Percentiles rank a stretch among this genome's conserved stretches.
phyloP scores from a whole-genome alignment of 2,888 invertebrate species.

The Aspidiotus rigidus region DNA sequence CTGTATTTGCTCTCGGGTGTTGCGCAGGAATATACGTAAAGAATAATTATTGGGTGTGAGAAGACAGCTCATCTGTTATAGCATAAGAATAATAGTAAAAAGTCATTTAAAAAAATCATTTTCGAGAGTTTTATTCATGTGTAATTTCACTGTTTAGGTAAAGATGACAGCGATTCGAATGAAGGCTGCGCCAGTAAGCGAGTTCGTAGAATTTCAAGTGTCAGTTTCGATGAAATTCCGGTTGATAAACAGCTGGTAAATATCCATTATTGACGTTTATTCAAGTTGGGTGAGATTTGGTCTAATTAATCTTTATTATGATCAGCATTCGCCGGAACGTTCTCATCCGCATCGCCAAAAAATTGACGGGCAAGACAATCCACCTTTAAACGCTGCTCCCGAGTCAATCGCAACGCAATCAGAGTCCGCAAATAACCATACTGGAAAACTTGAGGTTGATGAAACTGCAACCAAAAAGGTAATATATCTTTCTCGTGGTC shows the following conservation, averaged over 20 bases:
- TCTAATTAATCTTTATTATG: background rate
- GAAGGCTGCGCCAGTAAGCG: constrained; percentile 58
- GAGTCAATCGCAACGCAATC: too few species aligned
- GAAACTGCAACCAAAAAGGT: too few species aligned
- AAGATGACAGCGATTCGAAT: background rate
- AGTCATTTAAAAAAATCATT: background rate
- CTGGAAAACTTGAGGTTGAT: too few species aligned
- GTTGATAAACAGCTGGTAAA: constrained; percentile 35
- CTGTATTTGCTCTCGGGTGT: background rate
- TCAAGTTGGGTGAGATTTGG: background rate
- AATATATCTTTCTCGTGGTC: too few species aligned
- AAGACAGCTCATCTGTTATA: too few species aligned
- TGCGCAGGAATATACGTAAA: constrained; percentile 5
- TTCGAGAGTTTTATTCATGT: background rate
- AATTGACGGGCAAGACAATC: background rate
- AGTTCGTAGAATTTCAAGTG: constrained; percentile 58
- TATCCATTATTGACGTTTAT: background rate
- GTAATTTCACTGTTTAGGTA: background rate
- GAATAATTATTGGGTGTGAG: background rate
- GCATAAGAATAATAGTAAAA: too few species aligned
- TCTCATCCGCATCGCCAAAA: constrained; percentile 9
- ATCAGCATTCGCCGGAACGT: constrained; percentile 22
- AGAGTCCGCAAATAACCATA: too few species aligned
- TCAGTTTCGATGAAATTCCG: constrained; percentile 46
- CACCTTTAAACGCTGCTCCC: background rate